A percentile compares a stretch with the other conserved stretches of the same genome.
Evolutionary conservation across 2,113 vertebrate genomes (phyloP).

Genomic region (Lagenorhynchus albirostris): DNA sequence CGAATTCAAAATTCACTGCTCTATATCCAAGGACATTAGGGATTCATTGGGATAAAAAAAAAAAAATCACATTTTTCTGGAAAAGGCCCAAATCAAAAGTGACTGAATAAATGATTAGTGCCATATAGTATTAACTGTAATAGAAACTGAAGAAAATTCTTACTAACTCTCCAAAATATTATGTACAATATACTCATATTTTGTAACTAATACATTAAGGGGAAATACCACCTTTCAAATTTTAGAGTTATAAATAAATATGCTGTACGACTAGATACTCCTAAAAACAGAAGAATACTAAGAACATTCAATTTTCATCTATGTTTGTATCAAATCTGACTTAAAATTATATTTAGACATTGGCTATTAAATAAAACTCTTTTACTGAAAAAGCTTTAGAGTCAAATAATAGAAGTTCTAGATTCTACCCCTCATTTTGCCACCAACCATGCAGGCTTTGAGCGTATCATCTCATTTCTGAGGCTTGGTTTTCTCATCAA

Average conservation of each 20-base stretch:
- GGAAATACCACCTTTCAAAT: not conserved
- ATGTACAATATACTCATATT: not conserved
- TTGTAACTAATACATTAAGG: not conserved
- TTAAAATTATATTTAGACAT: not conserved
- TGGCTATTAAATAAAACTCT: not conserved
- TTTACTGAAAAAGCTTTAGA: not conserved
- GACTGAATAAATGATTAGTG: not conserved
- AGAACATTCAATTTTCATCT: not conserved
- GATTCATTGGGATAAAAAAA: not conserved
- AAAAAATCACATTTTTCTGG: not conserved
- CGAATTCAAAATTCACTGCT: not conserved
- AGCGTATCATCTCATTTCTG: not conserved
- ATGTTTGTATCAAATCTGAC: not conserved
- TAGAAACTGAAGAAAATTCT: not conserved
- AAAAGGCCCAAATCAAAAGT: slow-evolving; percentile 14
- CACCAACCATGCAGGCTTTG: not conserved
- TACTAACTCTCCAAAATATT: not conserved
- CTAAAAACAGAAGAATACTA: not conserved
- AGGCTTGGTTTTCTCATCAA: not conserved
- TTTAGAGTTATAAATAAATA: not conserved
- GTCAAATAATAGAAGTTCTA: not conserved
- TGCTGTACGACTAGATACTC: not conserved
- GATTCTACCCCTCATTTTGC: not conserved
- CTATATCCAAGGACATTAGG: not conserved
- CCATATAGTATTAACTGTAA: not conserved